Conservation (phyloP, 92 coral and sea anemone species). For the Metridium senile region DNA sequence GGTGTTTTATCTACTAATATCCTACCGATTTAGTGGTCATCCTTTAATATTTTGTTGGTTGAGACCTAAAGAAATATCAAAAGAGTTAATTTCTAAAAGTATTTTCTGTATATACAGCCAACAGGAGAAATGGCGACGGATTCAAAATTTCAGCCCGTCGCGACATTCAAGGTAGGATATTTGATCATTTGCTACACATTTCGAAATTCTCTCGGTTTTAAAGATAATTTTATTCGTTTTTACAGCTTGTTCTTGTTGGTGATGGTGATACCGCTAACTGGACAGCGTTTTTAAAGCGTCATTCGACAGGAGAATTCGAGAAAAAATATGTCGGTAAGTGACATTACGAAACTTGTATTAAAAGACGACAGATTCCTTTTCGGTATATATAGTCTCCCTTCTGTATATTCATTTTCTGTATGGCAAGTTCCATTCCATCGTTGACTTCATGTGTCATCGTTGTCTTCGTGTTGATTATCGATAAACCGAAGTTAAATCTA, state of each 20-base stretch:
- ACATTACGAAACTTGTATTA: neutral
- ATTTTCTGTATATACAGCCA: neutral
- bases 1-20: neutral
- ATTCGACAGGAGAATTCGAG: slow-evolving; percentile 96
- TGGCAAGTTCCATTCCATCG: too few relatives aligned
- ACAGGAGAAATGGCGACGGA: neutral
- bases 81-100: neutral
- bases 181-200: neutral
- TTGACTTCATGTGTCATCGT: too few relatives aligned
- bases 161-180: slow-evolving; percentile 79
- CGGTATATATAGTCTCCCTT: too few relatives aligned
- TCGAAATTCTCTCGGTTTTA: neutral
- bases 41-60: neutral
- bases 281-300: slow-evolving; percentile 96
- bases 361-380: too few relatives aligned
- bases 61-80: neutral
- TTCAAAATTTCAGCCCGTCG: slow-evolving; percentile 57
- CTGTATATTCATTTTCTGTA: too few relatives aligned
- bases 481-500: too few relatives aligned
- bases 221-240: neutral
- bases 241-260: slow-evolving; percentile 92
- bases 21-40: slow-evolving; percentile 5
- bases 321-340: slow-evolving; percentile 95
- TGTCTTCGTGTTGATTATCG: too few relatives aligned
- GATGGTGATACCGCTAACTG: slow-evolving; percentile 99